Percentiles rank a stretch among this genome's conserved stretches.
Evolutionary conservation across 2,113 vertebrate species (phyloP).

Genomic region (Spea multiplicata): DNA sequence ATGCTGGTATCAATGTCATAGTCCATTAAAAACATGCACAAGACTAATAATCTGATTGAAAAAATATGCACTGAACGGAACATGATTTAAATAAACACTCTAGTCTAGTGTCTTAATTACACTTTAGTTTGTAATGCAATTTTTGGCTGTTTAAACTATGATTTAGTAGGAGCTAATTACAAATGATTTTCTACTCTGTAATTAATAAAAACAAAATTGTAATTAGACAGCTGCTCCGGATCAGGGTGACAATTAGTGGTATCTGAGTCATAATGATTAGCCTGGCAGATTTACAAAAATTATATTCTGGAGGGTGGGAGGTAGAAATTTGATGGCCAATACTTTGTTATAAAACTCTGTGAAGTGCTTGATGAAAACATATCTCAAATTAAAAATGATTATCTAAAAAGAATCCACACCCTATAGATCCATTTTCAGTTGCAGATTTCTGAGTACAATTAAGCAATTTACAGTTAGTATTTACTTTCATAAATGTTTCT

Average conservation of each 20-base stretch:
- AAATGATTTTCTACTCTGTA: conserved; percentile 89
- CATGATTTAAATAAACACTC: conserved; percentile 96
- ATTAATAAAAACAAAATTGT: conserved; percentile 98
- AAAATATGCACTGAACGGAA: conserved; percentile 78
- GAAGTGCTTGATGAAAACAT: conserved; percentile 21
- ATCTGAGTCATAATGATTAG: conserved; percentile 78
- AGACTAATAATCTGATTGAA: conserved; percentile 75
- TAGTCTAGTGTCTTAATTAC: conserved; percentile 96
- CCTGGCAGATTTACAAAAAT: conserved; percentile 69
- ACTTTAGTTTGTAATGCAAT: conserved; percentile 84
- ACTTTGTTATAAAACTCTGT: conserved; percentile 27
- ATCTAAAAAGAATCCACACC: no score
- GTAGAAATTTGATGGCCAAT: conserved; percentile 27
- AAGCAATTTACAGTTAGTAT: no score
- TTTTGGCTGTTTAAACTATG: conserved; percentile 91
- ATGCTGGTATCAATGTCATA: conserved; percentile 68
- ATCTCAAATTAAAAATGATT: neutral
- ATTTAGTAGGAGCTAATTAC: conserved; percentile 97
- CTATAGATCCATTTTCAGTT: no score
- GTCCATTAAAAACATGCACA: conserved; percentile 76
- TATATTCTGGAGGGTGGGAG: conserved; percentile 45
- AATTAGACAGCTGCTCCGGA: conserved; percentile 92
- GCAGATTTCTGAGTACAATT: no score
- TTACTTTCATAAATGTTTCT: no score
- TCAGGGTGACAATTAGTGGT: conserved; percentile 73